Evolutionary conservation across 1,140 invertebrate species (phyloP).

Genomic region (Sesamia nonagrioides): DNA sequence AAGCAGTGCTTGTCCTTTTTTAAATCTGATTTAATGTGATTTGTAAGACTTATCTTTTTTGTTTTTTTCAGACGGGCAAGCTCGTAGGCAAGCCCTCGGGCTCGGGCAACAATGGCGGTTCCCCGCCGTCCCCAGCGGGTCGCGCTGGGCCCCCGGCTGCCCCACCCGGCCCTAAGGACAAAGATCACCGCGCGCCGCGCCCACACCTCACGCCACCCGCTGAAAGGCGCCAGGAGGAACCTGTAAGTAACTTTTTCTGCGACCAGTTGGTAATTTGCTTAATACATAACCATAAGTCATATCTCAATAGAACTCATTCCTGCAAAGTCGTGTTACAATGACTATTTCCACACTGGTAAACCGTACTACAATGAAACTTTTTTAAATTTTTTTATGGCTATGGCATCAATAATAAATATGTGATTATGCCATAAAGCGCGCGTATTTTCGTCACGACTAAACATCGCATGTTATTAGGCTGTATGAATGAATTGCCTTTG

Average conservation of each 20-base stretch:
- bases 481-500: too few species aligned
- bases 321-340: too few species aligned
- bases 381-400: not conserved
- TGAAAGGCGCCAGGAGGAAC: conserved; percentile 62
- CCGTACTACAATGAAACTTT: not conserved
- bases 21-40: too few species aligned
- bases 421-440: too few species aligned
- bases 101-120: conserved; percentile 58
- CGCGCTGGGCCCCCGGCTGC: conserved; percentile 48
- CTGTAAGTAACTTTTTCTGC: conserved; percentile 50
- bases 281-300: too few species aligned
- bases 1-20: too few species aligned
- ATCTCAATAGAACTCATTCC: too few species aligned
- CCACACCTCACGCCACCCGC: conserved; percentile 76
- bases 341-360: too few species aligned
- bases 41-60: not conserved
- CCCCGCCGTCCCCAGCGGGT: not conserved
- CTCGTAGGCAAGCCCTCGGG: conserved; percentile 64
- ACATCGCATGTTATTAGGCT: too few species aligned
- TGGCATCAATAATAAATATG: too few species aligned
- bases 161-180: conserved; percentile 65
- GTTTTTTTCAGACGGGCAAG: conserved; percentile 65
- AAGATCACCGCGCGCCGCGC: conserved; percentile 67
- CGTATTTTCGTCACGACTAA: too few species aligned
- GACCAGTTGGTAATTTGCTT: too few species aligned